These are phyloP conservation scores for Rhaphigaster nebulosa DNA, from an alignment of 2,888 invertebrate species.

Conservation along the genomic window DNA sequence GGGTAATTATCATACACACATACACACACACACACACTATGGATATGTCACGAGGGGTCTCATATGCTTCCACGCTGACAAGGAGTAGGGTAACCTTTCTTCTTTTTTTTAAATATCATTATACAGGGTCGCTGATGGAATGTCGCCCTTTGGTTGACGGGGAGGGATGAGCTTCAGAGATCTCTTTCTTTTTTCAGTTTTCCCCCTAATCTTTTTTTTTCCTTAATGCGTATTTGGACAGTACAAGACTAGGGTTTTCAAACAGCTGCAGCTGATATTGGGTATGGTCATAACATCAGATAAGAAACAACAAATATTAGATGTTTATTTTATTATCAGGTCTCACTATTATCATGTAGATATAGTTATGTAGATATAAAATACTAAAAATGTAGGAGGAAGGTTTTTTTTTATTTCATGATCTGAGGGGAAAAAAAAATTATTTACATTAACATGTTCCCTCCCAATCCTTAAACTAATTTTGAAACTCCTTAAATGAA, in stretches of 20 bases:
- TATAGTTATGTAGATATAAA: not conserved
- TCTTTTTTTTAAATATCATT: conserved; percentile 13
- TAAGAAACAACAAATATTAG: not conserved
- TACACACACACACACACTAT: not conserved
- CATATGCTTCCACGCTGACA: conserved; percentile 5
- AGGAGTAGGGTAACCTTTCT: not conserved
- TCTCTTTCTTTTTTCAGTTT: not conserved
- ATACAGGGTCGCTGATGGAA: not conserved
- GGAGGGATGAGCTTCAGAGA: not conserved
- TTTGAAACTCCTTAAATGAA: not conserved
- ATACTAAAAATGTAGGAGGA: not conserved
- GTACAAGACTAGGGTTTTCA: not conserved
- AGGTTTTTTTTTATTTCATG: not conserved
- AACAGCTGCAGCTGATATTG: conserved; percentile 12
- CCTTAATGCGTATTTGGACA: not conserved
- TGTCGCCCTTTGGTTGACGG: conserved; percentile 17
- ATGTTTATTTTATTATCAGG: conserved; percentile 1
- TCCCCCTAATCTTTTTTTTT: not conserved
- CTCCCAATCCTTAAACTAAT: too few relatives aligned
- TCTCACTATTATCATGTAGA: not conserved
- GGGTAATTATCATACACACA: not conserved
- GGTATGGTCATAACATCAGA: not conserved
- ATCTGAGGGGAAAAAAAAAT: not conserved
- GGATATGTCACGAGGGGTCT: not conserved
- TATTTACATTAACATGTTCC: not conserved